Evolutionary conservation across 2,888 invertebrate species (phyloP).

Genomic region (Athetis lepigone): DNA sequence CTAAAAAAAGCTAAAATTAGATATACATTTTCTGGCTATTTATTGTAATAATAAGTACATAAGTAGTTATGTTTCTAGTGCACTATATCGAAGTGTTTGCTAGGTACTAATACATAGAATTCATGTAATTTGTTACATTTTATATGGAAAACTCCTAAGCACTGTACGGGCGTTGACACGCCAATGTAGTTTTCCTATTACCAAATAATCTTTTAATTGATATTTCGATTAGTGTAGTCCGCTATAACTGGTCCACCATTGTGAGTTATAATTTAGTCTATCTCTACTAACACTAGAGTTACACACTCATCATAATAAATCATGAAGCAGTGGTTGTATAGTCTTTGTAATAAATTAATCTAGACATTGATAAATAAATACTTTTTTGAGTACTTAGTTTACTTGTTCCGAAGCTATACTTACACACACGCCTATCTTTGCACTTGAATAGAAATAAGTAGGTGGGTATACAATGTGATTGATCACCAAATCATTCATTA

Average conservation of each 20-base stretch:
- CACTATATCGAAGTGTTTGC: no score
- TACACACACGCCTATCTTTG: neutral
- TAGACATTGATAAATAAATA: constrained; percentile 5
- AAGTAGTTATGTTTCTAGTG: constrained; percentile 13
- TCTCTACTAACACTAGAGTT: no score
- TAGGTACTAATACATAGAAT: no score
- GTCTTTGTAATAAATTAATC: neutral
- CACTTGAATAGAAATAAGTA: constrained; percentile 4
- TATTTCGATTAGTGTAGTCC: constrained; percentile 3
- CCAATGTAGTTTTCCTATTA: constrained; percentile 9
- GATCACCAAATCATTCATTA: constrained; percentile 4
- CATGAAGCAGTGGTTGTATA: no score
- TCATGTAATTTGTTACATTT: no score
- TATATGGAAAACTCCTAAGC: no score
- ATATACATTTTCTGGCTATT: no score
- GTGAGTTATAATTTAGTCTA: neutral
- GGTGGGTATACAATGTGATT: neutral
- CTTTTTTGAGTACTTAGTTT: neutral
- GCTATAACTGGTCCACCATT: no score
- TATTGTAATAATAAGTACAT: no score
- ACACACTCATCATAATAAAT: no score
- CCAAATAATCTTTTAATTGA: neutral
- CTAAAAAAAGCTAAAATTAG: no score
- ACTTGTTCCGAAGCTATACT: neutral
- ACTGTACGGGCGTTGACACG: neutral